Conservation (phyloP, 2,113 vertebrate species). For the Eclectus roratus region DNA sequence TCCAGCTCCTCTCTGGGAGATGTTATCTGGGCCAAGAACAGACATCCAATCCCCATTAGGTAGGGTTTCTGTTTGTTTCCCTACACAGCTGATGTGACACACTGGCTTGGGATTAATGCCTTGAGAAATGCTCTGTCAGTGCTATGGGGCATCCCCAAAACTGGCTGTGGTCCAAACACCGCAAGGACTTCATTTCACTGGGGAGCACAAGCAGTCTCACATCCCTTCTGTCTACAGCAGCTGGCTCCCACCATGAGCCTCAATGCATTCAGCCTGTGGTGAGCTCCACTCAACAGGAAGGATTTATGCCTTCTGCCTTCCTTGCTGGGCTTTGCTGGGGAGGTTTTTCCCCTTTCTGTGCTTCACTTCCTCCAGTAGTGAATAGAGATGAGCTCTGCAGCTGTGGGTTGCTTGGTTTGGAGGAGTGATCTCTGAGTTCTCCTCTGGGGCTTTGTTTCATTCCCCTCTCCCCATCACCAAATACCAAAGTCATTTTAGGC, state of each 20-base stretch:
- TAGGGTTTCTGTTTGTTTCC: background rate
- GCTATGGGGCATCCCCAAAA: fast-evolving
- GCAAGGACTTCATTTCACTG: background rate
- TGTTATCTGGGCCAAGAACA: background rate
- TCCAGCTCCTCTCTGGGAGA: background rate
- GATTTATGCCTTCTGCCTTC: background rate
- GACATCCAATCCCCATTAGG: background rate
- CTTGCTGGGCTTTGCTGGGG: background rate
- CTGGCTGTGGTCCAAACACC: background rate
- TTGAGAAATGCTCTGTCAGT: background rate
- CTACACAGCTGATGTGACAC: background rate
- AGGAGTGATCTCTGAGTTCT: background rate
- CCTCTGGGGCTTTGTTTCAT: background rate
- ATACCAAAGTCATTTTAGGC: background rate
- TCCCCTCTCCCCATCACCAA: background rate
- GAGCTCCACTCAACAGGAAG: background rate
- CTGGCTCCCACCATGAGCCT: background rate
- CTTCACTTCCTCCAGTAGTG: background rate
- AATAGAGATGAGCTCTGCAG: background rate
- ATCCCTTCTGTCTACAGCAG: background rate
- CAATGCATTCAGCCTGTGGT: background rate
- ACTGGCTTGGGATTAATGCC: background rate
- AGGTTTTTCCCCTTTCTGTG: fast-evolving
- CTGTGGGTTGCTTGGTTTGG: background rate
- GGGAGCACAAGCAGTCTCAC: background rate